phyloP scores from a whole-genome alignment of 2,797 vertebrate genomes.

The Okamejei kenojei region DNA sequence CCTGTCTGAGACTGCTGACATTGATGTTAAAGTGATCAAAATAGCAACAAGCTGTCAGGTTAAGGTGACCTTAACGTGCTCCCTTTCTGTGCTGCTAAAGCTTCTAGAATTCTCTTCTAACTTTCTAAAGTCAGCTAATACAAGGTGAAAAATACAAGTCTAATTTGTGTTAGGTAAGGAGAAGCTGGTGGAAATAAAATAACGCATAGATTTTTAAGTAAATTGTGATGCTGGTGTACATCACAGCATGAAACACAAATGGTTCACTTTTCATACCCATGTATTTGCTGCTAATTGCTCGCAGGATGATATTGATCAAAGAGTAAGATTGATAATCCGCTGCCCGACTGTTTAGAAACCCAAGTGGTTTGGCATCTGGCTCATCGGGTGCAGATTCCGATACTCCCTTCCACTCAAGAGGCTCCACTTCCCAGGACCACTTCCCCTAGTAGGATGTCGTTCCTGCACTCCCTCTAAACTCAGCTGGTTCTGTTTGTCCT shows the following conservation, averaged over 20 bases:
- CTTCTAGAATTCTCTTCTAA: not conserved
- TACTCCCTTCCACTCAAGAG: too few species aligned
- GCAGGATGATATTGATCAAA: not conserved
- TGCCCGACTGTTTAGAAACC: too few species aligned
- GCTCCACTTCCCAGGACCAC: too few species aligned
- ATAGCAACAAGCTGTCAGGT: not conserved
- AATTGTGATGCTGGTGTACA: not conserved
- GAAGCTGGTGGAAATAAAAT: not conserved
- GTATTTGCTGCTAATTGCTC: not conserved
- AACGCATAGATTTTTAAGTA: not conserved
- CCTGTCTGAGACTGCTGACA: too few species aligned
- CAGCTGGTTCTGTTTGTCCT: too few species aligned
- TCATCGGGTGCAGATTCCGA: too few species aligned
- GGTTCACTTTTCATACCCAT: not conserved
- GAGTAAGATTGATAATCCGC: too few species aligned
- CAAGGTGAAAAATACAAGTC: not conserved
- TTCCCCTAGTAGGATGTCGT: too few species aligned
- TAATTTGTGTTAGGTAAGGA: not conserved
- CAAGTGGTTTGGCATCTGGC: too few species aligned
- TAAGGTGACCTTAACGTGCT: not conserved
- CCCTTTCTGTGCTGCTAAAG: not conserved
- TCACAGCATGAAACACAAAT: not conserved
- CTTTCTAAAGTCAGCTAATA: not conserved
- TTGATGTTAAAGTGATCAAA: not conserved
- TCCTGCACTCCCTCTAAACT: too few species aligned